Percentiles rank a stretch among this genome's conserved stretches.
phyloP scores from a whole-genome alignment of 2,113 vertebrate genomes.

The Mustelus asterias region DNA sequence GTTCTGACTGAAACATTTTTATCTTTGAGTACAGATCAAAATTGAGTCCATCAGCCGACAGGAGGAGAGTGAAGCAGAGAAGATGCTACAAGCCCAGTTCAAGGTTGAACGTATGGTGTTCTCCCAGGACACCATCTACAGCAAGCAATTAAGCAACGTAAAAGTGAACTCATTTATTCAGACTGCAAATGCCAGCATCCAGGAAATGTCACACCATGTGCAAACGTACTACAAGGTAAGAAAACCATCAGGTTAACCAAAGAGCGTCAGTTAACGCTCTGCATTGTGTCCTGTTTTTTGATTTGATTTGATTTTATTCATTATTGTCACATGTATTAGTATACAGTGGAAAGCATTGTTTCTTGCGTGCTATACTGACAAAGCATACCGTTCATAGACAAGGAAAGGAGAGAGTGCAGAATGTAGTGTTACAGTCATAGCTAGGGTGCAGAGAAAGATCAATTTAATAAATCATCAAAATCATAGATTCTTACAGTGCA shows the following conservation, averaged over 20 bases:
- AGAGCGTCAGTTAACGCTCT: not conserved
- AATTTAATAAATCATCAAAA: too few relatives aligned
- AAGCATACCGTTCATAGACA: too few relatives aligned
- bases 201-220: conserved; percentile 4
- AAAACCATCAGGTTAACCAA: not conserved
- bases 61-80: conserved; percentile 54
- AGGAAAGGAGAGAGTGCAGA: too few relatives aligned
- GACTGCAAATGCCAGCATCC: not conserved
- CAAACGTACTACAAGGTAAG: conserved; percentile 19
- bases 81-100: conserved; percentile 63
- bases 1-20: not conserved
- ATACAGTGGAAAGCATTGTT: too few relatives aligned
- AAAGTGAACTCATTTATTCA: not conserved
- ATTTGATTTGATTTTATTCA: too few relatives aligned
- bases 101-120: conserved; percentile 75
- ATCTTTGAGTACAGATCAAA: conserved; percentile 51
- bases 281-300: not conserved
- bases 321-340: too few relatives aligned
- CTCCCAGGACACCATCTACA: conserved; percentile 71
- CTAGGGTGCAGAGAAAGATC: too few relatives aligned
- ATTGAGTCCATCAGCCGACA: conserved; percentile 60
- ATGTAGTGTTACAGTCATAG: too few relatives aligned
- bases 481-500: too few relatives aligned
- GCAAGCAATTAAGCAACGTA: conserved; percentile 35
- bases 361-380: too few relatives aligned